Base-by-base conservation (phyloP, 1,140 invertebrate genomes). In the Eupristina koningsbergeri region DNA sequence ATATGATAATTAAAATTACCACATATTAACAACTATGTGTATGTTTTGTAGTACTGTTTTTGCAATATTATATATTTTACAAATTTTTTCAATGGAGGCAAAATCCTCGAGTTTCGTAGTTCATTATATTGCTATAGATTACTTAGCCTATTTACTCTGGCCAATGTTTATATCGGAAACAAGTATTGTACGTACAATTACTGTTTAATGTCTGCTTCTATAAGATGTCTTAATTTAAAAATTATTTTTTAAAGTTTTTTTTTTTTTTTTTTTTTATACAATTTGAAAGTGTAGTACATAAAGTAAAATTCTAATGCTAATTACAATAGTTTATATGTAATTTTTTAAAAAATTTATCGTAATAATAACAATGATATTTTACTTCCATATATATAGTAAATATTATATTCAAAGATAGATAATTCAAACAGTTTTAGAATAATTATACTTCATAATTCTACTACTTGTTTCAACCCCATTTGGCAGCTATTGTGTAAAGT, bases 401-500 rank as follows among this genome's bases (percentile, higher is more conserved):
- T 6, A 47, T 9, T 13, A 73, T 45, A 80, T 73, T 69, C 45
- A 17, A 73, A 31, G n/a, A 80, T 71, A 39, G 13, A 47, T n/a
- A 80, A 80, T 53, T 29, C 45, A 61, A 85, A 81, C 75, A 75
- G 29, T 67, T 31, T 17, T 29, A 6, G 61, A 41, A 69, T 39
- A 29, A 71, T 86, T 61, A 74, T 83, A 61, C 7, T 41, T 58
- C 36, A 63, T 75, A 81, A 83, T 64, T 15, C 31, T 19, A 34
- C 13, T 1, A 15, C 8, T 8, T 47, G 8, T 11, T 84, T 92
- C 92, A 94, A 87, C 95, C 95, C 94, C 95, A 97, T 92, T 95
- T 95, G 22, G 96, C 95, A 69, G 96, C 96, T 89, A 97, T 95
- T 80, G 95, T 95, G 91, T 97, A 97, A 77, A 97, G 93, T 83